phyloP scores from a whole-genome alignment of 2,797 vertebrate species.

The Lerista edwardsae region DNA sequence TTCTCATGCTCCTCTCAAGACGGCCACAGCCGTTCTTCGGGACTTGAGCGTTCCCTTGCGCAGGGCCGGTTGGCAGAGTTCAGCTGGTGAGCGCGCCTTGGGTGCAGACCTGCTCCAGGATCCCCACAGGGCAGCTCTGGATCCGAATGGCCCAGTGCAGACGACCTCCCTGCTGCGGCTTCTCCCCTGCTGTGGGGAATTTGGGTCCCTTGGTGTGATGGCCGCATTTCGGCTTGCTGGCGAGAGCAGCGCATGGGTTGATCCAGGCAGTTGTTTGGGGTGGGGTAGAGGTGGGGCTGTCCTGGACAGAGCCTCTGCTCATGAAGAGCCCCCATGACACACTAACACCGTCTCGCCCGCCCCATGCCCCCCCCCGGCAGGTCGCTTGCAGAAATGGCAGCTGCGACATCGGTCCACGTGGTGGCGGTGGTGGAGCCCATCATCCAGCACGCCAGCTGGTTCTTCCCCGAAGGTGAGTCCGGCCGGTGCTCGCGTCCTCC shows the following conservation, averaged over 20 bases:
- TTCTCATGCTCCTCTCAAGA: no score
- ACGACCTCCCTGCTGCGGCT: not conserved
- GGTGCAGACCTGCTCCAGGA: not conserved
- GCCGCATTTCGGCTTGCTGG: no score
- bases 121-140: not conserved
- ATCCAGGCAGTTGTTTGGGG: not conserved
- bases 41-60: no score
- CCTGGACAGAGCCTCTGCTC: no score
- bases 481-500: not conserved
- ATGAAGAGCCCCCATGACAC: not conserved
- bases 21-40: no score
- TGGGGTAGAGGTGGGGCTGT: not conserved
- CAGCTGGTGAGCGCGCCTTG: not conserved
- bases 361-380: constrained; percentile 76
- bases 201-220: not conserved
- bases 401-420: constrained; percentile 94
- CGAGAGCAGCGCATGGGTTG: not conserved
- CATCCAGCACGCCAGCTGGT: constrained; percentile 96
- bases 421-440: constrained; percentile 95
- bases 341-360: not conserved
- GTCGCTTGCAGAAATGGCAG: constrained; percentile 94
- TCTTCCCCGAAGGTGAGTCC: constrained; percentile 92
- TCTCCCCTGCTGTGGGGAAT: not conserved
- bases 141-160: not conserved
- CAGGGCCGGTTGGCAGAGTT: no score